A percentile compares a stretch with the other conserved stretches of the same genome.
These are phyloP conservation scores for Acrocephalus scirpaceus DNA, from an alignment of 2,797 vertebrate species.

Conservation along the genomic window DNA sequence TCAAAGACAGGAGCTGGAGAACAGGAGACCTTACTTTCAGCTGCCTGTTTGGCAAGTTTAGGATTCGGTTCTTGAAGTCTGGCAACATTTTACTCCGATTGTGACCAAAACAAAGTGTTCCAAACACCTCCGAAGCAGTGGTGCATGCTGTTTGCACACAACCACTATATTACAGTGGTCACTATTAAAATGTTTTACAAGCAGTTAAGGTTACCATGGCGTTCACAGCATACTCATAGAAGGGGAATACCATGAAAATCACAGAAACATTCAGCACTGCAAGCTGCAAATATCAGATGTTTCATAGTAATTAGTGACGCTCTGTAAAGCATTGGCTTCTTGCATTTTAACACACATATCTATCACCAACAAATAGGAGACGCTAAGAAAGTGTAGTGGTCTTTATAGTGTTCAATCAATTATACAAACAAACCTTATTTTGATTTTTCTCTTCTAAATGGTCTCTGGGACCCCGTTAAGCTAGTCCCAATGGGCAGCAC, in stretches of 20 bases:
- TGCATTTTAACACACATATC: neutral
- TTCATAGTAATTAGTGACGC: neutral
- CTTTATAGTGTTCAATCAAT: neutral
- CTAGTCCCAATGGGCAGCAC: neutral
- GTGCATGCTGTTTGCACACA: slow-evolving; percentile 48
- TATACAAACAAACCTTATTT: slow-evolving; percentile 19
- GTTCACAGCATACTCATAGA: neutral
- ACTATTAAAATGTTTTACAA: slow-evolving; percentile 60
- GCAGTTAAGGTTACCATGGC: slow-evolving; percentile 34
- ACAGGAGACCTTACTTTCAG: neutral
- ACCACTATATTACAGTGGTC: slow-evolving; percentile 37
- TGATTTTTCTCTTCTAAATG: slow-evolving; percentile 22
- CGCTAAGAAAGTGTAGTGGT: neutral
- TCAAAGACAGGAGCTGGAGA: slow-evolving; percentile 8
- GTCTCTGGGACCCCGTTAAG: slow-evolving; percentile 38
- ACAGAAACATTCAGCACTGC: neutral
- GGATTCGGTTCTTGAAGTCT: neutral
- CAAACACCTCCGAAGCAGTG: neutral
- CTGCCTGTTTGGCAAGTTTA: neutral
- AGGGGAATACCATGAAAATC: slow-evolving; percentile 23
- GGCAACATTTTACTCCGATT: neutral
- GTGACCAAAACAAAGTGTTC: neutral
- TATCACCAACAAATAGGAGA: neutral
- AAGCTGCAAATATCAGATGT: neutral
- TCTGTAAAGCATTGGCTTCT: neutral